phyloP scores from a whole-genome alignment of 2,797 vertebrate genomes.

The Danio tinwini region DNA sequence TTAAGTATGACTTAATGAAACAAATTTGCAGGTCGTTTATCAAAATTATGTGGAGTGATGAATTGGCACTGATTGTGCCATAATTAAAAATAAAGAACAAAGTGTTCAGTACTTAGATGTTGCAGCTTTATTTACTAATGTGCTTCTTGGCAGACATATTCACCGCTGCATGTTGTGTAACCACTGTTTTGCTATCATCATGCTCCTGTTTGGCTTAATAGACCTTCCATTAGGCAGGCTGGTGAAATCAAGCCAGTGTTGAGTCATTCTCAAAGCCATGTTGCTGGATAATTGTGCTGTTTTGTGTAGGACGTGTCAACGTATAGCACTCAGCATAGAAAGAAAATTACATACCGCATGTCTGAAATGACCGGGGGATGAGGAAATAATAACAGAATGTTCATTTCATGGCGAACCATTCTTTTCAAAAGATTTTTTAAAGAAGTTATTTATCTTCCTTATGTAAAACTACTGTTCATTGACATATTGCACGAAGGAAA shows the following conservation, averaged over 20 bases:
- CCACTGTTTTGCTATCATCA: constrained; percentile 51
- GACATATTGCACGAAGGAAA: background rate
- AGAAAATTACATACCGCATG: background rate
- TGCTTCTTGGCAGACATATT: constrained; percentile 33
- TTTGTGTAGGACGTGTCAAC: constrained; percentile 45
- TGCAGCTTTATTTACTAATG: constrained; percentile 42
- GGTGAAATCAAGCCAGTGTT: constrained; percentile 52
- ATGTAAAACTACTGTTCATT: background rate
- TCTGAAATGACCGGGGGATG: background rate
- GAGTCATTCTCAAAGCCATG: constrained; percentile 48
- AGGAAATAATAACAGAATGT: constrained; percentile 21
- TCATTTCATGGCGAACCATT: background rate
- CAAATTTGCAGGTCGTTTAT: background rate
- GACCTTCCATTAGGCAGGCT: constrained; percentile 48
- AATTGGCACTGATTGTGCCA: constrained; percentile 29
- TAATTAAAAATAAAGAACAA: constrained; percentile 34
- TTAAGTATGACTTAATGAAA: background rate
- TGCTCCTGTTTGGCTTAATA: constrained; percentile 53
- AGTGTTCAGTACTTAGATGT: background rate
- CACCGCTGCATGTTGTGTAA: constrained; percentile 41
- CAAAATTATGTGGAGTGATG: background rate
- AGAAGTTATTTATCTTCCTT: background rate
- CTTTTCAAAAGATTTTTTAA: background rate
- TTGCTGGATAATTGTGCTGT: constrained; percentile 49
- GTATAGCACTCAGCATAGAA: constrained; percentile 47